Evolutionary conservation across 92 coral and sea anemone genomes (phyloP), one percentile per base, ranked within the genome.

Genomic region (Desmophyllum pertusum): DNA sequence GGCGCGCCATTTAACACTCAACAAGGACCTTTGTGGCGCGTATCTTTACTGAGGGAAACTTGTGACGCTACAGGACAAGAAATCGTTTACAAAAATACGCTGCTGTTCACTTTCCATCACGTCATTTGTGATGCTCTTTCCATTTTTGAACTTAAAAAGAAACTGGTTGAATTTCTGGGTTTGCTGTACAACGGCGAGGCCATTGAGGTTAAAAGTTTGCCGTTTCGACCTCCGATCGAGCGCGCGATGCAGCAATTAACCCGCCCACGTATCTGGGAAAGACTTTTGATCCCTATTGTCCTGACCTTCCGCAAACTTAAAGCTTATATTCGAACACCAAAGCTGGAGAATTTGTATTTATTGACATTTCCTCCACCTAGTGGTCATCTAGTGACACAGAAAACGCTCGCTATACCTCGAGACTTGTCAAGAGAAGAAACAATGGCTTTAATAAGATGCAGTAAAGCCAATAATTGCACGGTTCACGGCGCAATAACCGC

Each of bases 401-500:
- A n/a, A 46, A 88, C 81, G 10, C 42, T 57, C 25, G 48, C 77
- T 0, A 39, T 78, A 13, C 78, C 88, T 25, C 75, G 43, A 38
- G 37, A 37, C 10, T 27, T 88, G 17, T 55, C 52, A 3, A 30
- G 29, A 67, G 84, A 71, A 2, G 84, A 88, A 59, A 31, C 80
- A 29, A n/a, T 64, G 30, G 66, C 53, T 45, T 15, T 88, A 11
- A 42, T 81, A 61, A 77, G 55, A 39, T 27, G 75, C 21, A 53
- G 87, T 43, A 88, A 83, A 31, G 52, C 36, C 8, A 61, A 83
- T 64, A 72, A 63, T 6, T 70, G 84, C 29, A 88, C 91, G 3
- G 59, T 88, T 10, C 91, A 88, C 21, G 79, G 91, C 19, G 61
- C 63, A 25, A 43, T 88, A 42, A 88, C 88, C 23, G 91, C 91